A percentile compares a stretch with the other conserved stretches of the same genome.
These are phyloP conservation scores for Chaetogeoica ovagalla DNA, from an alignment of 2,888 invertebrate genomes.

Conservation along the genomic window DNA sequence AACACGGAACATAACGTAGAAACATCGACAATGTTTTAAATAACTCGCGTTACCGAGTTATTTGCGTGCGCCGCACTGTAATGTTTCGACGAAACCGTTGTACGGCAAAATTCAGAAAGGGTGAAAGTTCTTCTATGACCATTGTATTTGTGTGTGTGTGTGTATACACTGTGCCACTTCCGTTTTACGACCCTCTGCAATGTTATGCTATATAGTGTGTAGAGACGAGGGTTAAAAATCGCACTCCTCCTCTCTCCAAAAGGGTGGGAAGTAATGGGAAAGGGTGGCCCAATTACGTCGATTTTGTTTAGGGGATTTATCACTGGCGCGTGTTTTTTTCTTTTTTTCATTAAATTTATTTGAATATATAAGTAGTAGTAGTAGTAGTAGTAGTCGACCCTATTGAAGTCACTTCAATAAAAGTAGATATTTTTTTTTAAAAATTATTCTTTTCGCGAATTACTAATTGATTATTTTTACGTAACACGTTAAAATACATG, in stretches of 20 bases:
- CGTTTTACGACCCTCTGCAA: not conserved
- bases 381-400: too few species aligned
- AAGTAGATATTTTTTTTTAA: too few species aligned
- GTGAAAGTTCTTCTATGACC: not conserved
- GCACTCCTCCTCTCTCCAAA: conserved; percentile 26
- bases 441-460: too few species aligned
- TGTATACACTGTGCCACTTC: conserved; percentile 1
- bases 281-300: conserved; percentile 24
- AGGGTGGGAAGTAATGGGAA: not conserved
- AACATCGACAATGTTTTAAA: too few species aligned
- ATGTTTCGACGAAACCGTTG: not conserved
- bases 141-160: not conserved
- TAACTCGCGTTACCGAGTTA: too few species aligned
- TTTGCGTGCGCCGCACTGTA: too few species aligned
- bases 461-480: too few species aligned
- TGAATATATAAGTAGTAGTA: too few species aligned
- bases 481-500: too few species aligned
- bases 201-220: not conserved
- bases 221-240: not conserved
- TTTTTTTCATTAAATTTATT: not conserved
- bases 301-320: not conserved
- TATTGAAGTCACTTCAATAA: too few species aligned
- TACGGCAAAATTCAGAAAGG: not conserved
- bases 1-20: too few species aligned
- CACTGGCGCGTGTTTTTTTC: not conserved